Conservation (phyloP, 2,888 invertebrate genomes). For the Blera fallax region DNA sequence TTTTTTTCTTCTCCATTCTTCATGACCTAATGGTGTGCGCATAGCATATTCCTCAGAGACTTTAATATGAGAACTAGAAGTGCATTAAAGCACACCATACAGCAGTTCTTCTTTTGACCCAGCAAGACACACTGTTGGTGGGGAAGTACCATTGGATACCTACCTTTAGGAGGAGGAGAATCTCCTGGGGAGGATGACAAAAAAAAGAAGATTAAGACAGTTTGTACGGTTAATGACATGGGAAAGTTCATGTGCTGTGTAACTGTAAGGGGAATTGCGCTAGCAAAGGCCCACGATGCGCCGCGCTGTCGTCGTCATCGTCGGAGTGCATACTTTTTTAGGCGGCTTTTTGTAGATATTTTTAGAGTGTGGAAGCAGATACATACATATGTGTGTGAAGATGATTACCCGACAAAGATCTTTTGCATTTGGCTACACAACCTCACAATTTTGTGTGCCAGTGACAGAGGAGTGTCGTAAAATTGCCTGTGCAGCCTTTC, state of each 20-base stretch:
- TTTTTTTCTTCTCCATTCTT: slow-evolving; percentile 31
- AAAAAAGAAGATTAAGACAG: slow-evolving; percentile 47
- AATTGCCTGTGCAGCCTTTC: slow-evolving; percentile 37
- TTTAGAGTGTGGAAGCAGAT: slow-evolving; percentile 59
- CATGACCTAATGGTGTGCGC: slow-evolving; percentile 57
- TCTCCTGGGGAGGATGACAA: slow-evolving; percentile 30
- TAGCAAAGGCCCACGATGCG: slow-evolving; percentile 12
- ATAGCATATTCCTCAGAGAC: slow-evolving; percentile 12
- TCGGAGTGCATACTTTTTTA: slow-evolving; percentile 7
- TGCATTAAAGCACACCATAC: slow-evolving; percentile 20
- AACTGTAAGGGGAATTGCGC: slow-evolving; percentile 11
- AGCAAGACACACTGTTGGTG: slow-evolving; percentile 15
- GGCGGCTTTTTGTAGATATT: slow-evolving; percentile 36
- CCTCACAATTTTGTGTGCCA: slow-evolving; percentile 33
- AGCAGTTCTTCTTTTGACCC: slow-evolving; percentile 36
- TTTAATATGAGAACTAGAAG: slow-evolving; percentile 40
- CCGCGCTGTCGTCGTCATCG: slow-evolving; percentile 11
- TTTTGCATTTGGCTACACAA: slow-evolving; percentile 41
- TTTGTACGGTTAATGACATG: slow-evolving; percentile 71
- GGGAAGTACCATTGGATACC: slow-evolving; percentile 13
- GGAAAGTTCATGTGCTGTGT: slow-evolving; percentile 63
- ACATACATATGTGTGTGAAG: slow-evolving; percentile 5
- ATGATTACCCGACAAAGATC: slow-evolving; percentile 54
- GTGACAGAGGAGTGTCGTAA: slow-evolving; percentile 40
- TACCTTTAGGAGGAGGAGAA: not conserved